A percentile compares a stretch with the other conserved stretches of the same genome.
Evolutionary conservation across 2,113 vertebrate genomes (phyloP).

Genomic region (Sylvilagus bachmani): DNA sequence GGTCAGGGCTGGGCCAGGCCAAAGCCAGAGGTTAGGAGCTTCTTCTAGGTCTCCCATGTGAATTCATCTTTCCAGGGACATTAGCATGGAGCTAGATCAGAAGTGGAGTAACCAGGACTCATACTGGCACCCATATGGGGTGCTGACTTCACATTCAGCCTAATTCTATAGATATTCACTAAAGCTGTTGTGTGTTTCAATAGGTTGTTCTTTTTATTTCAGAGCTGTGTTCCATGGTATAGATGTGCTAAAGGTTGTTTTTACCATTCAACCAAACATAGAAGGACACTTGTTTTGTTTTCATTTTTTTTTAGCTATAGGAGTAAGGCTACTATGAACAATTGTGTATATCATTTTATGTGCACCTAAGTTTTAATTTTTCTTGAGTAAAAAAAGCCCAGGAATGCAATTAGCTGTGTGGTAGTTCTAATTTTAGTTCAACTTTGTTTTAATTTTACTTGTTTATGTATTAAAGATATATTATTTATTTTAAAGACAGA

Average conservation of each 20-base stretch:
- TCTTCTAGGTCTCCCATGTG: too few species aligned
- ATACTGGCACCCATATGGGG: too few species aligned
- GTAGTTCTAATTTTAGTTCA: background rate
- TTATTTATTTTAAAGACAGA: too few species aligned
- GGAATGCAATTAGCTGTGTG: background rate
- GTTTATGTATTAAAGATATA: too few species aligned
- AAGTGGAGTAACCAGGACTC: too few species aligned
- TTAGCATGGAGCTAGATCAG: too few species aligned
- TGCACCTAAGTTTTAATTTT: background rate
- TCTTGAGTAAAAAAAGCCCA: background rate
- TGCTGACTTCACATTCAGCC: background rate
- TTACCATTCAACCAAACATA: background rate
- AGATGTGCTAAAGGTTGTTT: background rate
- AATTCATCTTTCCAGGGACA: too few species aligned
- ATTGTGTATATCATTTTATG: background rate
- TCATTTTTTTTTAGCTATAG: background rate
- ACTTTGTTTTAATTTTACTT: too few species aligned
- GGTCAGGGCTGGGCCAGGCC: too few species aligned
- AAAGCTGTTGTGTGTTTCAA: background rate
- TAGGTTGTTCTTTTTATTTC: background rate
- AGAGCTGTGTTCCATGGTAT: background rate
- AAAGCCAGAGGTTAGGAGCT: too few species aligned
- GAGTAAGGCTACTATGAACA: background rate
- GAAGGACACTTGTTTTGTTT: background rate
- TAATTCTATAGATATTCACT: background rate